A percentile compares a stretch with the other conserved stretches of the same genome.
phyloP scores from a whole-genome alignment of 2,888 invertebrate species.

The Lepetodrilus schrolli region DNA sequence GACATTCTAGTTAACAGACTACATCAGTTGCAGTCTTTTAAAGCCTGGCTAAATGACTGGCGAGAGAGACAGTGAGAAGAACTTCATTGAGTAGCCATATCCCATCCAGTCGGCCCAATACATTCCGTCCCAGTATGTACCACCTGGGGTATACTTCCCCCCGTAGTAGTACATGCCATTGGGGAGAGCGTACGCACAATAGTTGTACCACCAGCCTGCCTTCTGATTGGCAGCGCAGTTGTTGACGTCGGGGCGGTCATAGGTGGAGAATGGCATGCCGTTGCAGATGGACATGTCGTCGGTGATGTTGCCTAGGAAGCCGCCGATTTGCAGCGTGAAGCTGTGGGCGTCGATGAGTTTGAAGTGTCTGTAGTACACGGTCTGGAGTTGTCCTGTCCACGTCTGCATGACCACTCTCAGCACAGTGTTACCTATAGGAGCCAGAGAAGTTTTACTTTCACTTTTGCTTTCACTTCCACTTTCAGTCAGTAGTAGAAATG shows the following conservation, averaged over 20 bases:
- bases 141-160: conserved; percentile 54
- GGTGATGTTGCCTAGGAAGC: conserved; percentile 41
- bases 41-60: too few species aligned
- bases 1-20: too few species aligned
- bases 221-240: conserved; percentile 57
- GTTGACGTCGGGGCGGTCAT: conserved; percentile 52
- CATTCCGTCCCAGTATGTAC: conserved; percentile 61
- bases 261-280: conserved; percentile 55
- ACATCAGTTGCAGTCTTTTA: too few species aligned
- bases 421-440: conserved; percentile 51
- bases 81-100: conserved; percentile 63
- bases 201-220: conserved; percentile 70
- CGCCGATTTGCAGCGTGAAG: conserved; percentile 48
- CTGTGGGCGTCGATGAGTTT: neutral
- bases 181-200: conserved; percentile 57
- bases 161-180: conserved; percentile 63
- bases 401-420: conserved; percentile 59
- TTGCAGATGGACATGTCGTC: conserved; percentile 62
- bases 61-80: conserved; percentile 53
- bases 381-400: conserved; percentile 47
- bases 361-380: conserved; percentile 52
- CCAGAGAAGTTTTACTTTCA: neutral
- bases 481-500: neutral
- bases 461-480: neutral
- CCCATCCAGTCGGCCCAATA: conserved; percentile 66